These are phyloP conservation scores for Drosophila littoralis DNA, from an alignment of 1,140 invertebrate genomes.

Conservation along the genomic window DNA sequence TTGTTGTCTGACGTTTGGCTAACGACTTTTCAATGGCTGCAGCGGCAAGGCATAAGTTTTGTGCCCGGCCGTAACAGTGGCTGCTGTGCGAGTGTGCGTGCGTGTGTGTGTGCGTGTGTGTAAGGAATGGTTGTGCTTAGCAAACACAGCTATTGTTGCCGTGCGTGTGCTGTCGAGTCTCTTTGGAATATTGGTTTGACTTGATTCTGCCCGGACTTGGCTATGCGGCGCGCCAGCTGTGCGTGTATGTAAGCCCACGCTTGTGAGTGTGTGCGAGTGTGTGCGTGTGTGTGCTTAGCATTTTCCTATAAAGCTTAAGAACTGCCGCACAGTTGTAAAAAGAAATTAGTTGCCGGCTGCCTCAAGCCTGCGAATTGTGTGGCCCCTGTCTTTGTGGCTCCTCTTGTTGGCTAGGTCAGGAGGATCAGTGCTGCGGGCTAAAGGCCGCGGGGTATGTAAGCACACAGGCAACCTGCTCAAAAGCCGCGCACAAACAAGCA, in stretches of 20 bases:
- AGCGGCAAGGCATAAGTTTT: conserved; percentile 69
- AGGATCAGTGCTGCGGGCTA: conserved; percentile 10
- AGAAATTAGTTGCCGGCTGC: conserved; percentile 70
- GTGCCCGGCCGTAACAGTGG: conserved; percentile 24
- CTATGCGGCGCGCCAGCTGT: conserved; percentile 63
- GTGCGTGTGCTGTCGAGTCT: conserved; percentile 29
- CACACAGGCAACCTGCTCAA: not conserved
- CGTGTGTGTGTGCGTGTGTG: conserved; percentile 48
- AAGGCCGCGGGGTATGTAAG: not conserved
- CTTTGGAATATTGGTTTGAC: conserved; percentile 69
- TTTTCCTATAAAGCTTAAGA: conserved; percentile 70
- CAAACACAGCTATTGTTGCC: conserved; percentile 61
- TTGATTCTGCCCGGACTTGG: conserved; percentile 29
- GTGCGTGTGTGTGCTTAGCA: conserved; percentile 15
- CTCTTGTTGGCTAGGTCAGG: conserved; percentile 11
- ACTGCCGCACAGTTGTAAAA: conserved; percentile 73
- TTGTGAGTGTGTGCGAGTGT: not conserved
- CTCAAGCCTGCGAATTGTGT: conserved; percentile 13
- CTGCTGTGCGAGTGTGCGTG: conserved; percentile 14
- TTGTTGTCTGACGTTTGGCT: conserved; percentile 76
- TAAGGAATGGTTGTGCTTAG: conserved; percentile 55
- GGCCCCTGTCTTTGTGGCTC: not conserved
- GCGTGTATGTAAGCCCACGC: conserved; percentile 54
- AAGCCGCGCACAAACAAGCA: not conserved
- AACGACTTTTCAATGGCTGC: conserved; percentile 80